phyloP scores from a whole-genome alignment of 2,113 vertebrate species.

The Psilopogon haemacephalus region DNA sequence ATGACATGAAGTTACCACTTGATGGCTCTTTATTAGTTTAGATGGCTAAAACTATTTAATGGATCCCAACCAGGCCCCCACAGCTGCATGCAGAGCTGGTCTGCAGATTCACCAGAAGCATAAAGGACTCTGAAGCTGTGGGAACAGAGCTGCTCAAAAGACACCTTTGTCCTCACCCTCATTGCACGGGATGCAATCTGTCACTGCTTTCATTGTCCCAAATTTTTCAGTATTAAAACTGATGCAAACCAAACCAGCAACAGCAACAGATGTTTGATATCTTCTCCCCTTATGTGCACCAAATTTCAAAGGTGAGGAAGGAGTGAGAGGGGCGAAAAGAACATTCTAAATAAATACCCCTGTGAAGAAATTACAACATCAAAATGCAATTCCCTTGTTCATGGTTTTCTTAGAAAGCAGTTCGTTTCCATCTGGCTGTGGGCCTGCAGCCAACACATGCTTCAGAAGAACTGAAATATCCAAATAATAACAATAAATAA shows the following conservation, averaged over 20 bases:
- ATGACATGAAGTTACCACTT: conserved; percentile 39
- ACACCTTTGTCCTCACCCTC: neutral
- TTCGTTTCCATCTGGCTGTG: conserved; percentile 60
- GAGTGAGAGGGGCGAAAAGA: neutral
- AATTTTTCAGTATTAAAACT: conserved; percentile 3
- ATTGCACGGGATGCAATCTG: neutral
- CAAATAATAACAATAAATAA: conserved; percentile 29
- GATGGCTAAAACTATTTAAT: neutral
- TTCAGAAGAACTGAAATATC: conserved; percentile 62
- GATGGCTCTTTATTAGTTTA: conserved; percentile 41
- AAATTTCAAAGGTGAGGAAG: neutral
- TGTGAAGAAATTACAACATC: conserved; percentile 64
- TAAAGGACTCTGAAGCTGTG: neutral
- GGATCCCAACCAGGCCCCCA: fast-evolving
- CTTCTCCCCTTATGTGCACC: conserved; percentile 38
- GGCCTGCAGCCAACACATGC: conserved; percentile 62
- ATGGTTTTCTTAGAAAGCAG: conserved; percentile 77
- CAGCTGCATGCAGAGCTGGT: fast-evolving
- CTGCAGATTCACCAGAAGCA: neutral
- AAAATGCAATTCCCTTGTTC: conserved; percentile 66
- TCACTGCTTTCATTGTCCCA: neutral
- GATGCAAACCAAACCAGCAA: neutral
- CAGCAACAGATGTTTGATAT: conserved; percentile 17
- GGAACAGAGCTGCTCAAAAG: neutral
- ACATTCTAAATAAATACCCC: conserved; percentile 30